Evolutionary conservation across 2,888 invertebrate species (phyloP), one percentile per base, ranked within the genome.

Genomic region (Dolichopus griseipennis): DNA sequence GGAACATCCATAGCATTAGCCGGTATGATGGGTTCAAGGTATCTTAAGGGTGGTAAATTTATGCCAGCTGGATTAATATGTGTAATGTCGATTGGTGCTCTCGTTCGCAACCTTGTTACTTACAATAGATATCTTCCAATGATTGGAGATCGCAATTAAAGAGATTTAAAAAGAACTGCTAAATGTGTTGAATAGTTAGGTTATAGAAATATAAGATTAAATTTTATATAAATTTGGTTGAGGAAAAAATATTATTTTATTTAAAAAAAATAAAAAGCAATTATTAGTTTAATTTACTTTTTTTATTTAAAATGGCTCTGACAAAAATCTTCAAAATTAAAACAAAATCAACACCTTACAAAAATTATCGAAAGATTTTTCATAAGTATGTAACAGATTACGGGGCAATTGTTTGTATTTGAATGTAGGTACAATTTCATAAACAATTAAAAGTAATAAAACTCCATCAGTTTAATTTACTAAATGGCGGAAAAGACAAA

Each of bases 61-160:
- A 97, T 97, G 95, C 97, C 97, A 18, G 95, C 97, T 27, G 97
- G 97, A 72, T 79, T 95, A 37, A 89, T 97, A 61, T 88, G 88
- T 73, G 76, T 84, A 33, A 77, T 90, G 21, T 90, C 89, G 0
- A 82, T 87, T 5, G 88, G 84, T 9, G 89, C 89, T 83, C 76
- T 88, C 2, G 82, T 78, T 15, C 73, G 77, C 10, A 77, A 76
- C 71, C 65, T 82, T 67, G 69, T 76, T 10, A 73, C 75, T 22
- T 81, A 81, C 63, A 79, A 80, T 70, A 76, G 75, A 15, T 75
- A 82, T 70, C 73, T 81, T 68, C 81, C 81, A 61, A 10, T 81
- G 61, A 75, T 74, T 6, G 76, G 78, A 68, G 61, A 15, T 3
- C 9, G 75, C 70, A 70, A 75, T 70, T 72, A 72, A 72, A 64